Evolutionary conservation across 2,797 vertebrate species (phyloP), one percentile per base, ranked within the genome.

Genomic region (Epinephelus awoara): DNA sequence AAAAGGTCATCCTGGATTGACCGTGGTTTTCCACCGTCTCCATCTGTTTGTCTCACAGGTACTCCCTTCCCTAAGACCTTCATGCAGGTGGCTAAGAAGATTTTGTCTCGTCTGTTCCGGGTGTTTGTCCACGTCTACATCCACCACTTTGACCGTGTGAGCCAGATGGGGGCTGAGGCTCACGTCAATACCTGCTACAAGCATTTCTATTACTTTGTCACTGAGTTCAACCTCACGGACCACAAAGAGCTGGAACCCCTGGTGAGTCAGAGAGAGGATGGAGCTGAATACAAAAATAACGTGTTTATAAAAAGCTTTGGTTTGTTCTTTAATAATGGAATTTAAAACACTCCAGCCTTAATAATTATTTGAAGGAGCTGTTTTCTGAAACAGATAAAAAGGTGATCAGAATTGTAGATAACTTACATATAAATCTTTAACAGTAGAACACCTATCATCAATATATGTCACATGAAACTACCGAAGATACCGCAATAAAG

Each of bases 121-220:
- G 98, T 99, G 68, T 99, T 99, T 14, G 98, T 99, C 59, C 98
- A 99, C 0, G 98, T 99, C 86, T 99, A 99, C 94, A 99, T 99
- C 92, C 98, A 99, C 92, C 98, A 99, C 87, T 99, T 99, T 0
- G 98, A 99, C 92, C 95, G 98, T 0, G 97, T 99, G 66, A 96
- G 96, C 68, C 97, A 98, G 90, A 97, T 99, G 97, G 98, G 98
- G 19, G 97, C 98, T 0, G 98, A 99, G 90, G 98, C 98, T 17
- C 98, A 99, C 0, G 98, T 99, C 69, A 99, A 99, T 88, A 99
- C 98, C 88, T 99, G 98, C 95, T 99, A 99, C 95, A 99, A 99
- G 95, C 98, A 99, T 94, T 99, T 99, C 94, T 99, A 97, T 94
- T 97, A 99, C 93, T 99, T 99, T 17, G 97, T 99, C 79, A 95